Base-by-base conservation (phyloP, 1,140 invertebrate species). In the Drosophila sturtevanti region DNA sequence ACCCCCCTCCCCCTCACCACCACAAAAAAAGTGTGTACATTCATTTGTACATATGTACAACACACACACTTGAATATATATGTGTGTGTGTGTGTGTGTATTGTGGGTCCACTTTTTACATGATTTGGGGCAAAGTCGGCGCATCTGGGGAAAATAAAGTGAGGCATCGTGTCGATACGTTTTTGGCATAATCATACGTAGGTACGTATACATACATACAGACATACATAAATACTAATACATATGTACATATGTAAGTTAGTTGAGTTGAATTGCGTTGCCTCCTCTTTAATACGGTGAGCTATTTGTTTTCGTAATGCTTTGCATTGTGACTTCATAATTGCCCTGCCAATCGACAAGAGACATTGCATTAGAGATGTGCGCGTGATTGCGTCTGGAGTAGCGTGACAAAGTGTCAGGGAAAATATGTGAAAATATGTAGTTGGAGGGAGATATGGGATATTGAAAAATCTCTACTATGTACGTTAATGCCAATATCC, bases 221-320 rank as follows among this genome's bases (percentile, higher is more conserved):
- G n/a, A n/a, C n/a, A n/a, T n/a, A n/a, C n/a, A n/a, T n/a, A n/a
- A n/a, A n/a, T 14, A 41, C 38, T 21, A 21, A 41, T 4, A 7
- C 5, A 41, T 16, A 54, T 12, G 22, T 11, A 52, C 14, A 35
- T 34, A 48, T 55, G 14, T 41, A 64, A 52, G 59, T 22, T 14
- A 9, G 11, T 54, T 55, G 55, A 60, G 61, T 62, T 41, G 51
- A 65, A 68, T 75, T 55, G 72, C 64, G 44, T 41, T 14, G 38
- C 56, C 72, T 67, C 71, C n/a, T 24, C 41, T 67, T 75, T 75
- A 52, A 74, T 75, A 59, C 58, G 62, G 58, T 68, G 52, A 63
- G 72, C 72, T 35, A 76, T 76, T 76, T 76, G 72, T 35, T 76
- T 51, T 61, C 64, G 72, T 62, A 75, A 75, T 76, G 58, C 58